Evolutionary conservation across 2,113 vertebrate genomes (phyloP), one percentile per base, ranked within the genome.

Genomic region (Gavialis gangeticus): DNA sequence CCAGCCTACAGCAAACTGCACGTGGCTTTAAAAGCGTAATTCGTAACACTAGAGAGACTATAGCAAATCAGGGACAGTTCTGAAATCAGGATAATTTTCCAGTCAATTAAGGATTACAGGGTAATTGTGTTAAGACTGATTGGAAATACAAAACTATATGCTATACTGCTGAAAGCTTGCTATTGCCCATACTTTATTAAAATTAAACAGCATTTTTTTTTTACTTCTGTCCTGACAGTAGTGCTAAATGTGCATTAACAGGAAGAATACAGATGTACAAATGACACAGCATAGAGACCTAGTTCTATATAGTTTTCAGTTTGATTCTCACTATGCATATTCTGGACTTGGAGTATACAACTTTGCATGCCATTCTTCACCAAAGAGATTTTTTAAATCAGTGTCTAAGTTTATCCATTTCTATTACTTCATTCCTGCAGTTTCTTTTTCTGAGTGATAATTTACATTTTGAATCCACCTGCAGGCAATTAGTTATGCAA

Each of bases 381-480:
- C 15, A 79, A 78, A 64, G 25, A 34, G 10, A 19, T 9, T 16
- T 27, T n/a, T 30, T 54, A 81, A 46, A 9, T 25, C 4, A 60
- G 59, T 86, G 22, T 17, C 56, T 75, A 64, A 80, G 46, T 13
- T 16, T 25, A 67, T 56, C 8, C 12, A 62, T 4, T 25, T 73
- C 55, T 34, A 30, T 6, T 59, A 54, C 2, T 22, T 63, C 54
- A 60, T 85, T 87, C 83, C 27, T 90, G 37, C 10, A 37, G 37
- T 16, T 15, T n/a, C 21, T 28, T 89, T 83, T 75, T 92, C 66
- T 85, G 55, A 85, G 13, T 5, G 77, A 25, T 64, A 55, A 60
- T 69, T 90, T 83, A 63, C 37, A n/a, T 28, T 90, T 80, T 85
- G 90, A 95, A 93, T 71, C 60, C 62, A 87, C 25, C 27, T 76